phyloP scores from a whole-genome alignment of 2,888 invertebrate species.

The Zelleria hepariella region DNA sequence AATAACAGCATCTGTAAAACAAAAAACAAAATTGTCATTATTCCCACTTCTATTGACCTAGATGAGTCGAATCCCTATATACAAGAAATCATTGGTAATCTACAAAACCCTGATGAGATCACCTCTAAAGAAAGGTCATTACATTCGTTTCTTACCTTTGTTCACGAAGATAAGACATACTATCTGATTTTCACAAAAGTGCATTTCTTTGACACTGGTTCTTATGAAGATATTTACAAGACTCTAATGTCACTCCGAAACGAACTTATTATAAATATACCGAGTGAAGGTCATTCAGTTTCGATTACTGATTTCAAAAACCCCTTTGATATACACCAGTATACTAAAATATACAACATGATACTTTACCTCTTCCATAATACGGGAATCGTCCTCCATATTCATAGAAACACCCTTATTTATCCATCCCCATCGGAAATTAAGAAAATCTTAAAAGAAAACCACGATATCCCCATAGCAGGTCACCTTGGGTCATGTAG shows the following conservation, averaged over 20 bases:
- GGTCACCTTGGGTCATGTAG: slow-evolving; percentile 8
- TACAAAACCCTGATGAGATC: not conserved
- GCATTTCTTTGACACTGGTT: not conserved
- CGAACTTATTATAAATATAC: not conserved
- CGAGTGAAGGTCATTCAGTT: not conserved
- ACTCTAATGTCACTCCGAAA: not conserved
- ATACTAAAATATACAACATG: not conserved
- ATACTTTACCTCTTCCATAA: not conserved
- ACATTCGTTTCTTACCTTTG: not conserved
- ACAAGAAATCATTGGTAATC: not conserved
- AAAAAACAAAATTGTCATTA: not conserved
- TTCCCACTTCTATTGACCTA: not conserved
- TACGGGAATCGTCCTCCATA: not conserved
- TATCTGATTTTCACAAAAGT: not conserved
- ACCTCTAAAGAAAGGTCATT: not conserved
- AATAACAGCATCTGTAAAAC: not conserved
- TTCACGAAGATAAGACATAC: not conserved
- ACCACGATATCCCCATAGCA: not conserved
- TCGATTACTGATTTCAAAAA: not conserved
- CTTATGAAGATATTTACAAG: not conserved
- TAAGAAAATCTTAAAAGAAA: not conserved
- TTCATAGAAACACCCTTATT: not conserved
- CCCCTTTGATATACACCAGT: not conserved
- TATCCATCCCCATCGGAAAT: not conserved
- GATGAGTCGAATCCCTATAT: not conserved